Evolutionary conservation across 1,140 invertebrate species (phyloP).

Genomic region (Samia ricini): DNA sequence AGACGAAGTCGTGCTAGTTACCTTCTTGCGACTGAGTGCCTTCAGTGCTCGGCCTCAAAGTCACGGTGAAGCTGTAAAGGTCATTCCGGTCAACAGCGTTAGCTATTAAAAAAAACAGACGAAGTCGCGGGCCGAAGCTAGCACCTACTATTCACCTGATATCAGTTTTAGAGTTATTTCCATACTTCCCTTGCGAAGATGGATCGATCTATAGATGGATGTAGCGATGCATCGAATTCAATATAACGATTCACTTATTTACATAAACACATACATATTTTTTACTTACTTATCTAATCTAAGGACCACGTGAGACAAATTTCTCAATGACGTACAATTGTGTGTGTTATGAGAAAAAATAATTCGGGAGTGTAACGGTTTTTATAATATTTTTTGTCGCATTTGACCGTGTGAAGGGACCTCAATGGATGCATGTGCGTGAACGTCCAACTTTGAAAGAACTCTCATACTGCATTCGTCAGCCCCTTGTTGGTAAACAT

Average conservation of each 20-base stretch:
- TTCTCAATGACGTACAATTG: conserved; percentile 71
- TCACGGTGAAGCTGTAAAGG: no score
- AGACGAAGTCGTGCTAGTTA: no score
- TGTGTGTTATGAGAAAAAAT: conserved; percentile 69
- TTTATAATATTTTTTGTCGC: conserved; percentile 75
- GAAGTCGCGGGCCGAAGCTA: no score
- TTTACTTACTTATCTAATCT: conserved; percentile 1
- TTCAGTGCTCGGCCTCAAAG: no score
- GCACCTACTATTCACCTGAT: no score
- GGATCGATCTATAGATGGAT: neutral
- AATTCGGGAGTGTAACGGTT: conserved; percentile 72
- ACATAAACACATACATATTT: neutral
- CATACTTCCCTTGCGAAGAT: neutral
- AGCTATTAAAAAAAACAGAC: no score
- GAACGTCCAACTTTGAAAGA: conserved; percentile 42
- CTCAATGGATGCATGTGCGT: conserved; percentile 69
- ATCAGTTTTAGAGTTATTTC: no score
- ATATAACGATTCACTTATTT: neutral
- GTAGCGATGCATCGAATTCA: neutral
- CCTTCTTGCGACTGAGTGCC: no score
- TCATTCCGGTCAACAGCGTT: no score
- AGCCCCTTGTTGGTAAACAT: conserved; percentile 13
- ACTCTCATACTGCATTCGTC: conserved; percentile 25
- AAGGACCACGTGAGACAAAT: conserved; percentile 24
- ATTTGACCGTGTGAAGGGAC: conserved; percentile 71